Conservation (phyloP, 1,140 invertebrate species). For the Papilio glaucus region DNA sequence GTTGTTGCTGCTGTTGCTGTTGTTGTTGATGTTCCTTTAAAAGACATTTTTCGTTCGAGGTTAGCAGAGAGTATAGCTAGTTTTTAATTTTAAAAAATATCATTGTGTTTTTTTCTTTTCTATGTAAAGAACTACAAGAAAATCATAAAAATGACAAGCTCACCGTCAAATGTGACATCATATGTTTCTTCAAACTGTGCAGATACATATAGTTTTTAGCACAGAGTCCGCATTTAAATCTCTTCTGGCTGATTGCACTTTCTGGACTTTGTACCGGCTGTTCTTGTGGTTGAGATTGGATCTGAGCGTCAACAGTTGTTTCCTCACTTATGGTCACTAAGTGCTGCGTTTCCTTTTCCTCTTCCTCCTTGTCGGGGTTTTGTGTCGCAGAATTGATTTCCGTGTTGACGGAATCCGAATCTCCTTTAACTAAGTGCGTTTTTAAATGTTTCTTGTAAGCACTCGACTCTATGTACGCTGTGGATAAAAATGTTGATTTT, state of each 20-base stretch:
- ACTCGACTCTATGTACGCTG: conserved; percentile 60
- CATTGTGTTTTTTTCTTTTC: too few species aligned
- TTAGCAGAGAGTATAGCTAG: too few species aligned
- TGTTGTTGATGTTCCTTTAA: conserved; percentile 9
- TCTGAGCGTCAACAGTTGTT: conserved; percentile 32
- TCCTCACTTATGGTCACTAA: conserved; percentile 21
- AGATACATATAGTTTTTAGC: conserved; percentile 92
- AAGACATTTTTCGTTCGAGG: too few species aligned
- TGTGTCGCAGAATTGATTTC: conserved; percentile 44
- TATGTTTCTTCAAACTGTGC: conserved; percentile 90
- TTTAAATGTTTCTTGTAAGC: conserved; percentile 79
- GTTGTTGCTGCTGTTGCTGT: background rate
- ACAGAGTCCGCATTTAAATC: conserved; percentile 92
- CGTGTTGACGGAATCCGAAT: conserved; percentile 48
- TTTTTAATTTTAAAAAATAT: too few species aligned
- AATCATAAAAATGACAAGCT: conserved; percentile 41
- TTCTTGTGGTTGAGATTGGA: conserved; percentile 39
- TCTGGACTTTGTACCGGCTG: conserved; percentile 2
- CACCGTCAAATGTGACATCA: conserved; percentile 79
- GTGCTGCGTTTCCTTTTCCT: conserved; percentile 36
- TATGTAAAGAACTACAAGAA: too few species aligned
- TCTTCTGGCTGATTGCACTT: conserved; percentile 49
- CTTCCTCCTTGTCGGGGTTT: background rate
- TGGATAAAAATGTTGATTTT: conserved; percentile 40
- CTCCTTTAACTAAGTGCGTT: conserved; percentile 60